phyloP scores from a whole-genome alignment of 2,113 vertebrate genomes.

The Leptobrachium leishanense region DNA sequence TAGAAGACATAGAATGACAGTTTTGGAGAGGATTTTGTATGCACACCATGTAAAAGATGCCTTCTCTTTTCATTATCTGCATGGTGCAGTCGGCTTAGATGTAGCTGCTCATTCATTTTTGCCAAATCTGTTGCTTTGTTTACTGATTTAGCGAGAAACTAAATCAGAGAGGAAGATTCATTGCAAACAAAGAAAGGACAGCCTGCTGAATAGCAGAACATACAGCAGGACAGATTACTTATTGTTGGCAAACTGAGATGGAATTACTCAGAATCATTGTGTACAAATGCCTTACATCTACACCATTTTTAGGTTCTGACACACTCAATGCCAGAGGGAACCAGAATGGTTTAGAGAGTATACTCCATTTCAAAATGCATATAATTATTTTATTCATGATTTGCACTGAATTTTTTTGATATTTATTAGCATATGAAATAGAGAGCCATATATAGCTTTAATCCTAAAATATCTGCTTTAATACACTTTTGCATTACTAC shows the following conservation, averaged over 20 bases:
- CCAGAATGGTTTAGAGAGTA: background rate
- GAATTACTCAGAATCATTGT: slow-evolving; percentile 22
- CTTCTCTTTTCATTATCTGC: slow-evolving; percentile 32
- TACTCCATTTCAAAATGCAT: no score
- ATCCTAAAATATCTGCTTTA: no score
- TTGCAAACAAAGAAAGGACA: slow-evolving; percentile 40
- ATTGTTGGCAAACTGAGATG: slow-evolving; percentile 32
- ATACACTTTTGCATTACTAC: no score
- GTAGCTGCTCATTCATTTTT: slow-evolving; percentile 39
- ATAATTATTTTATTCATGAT: no score
- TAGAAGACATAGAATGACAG: slow-evolving; percentile 1
- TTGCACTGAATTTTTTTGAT: no score
- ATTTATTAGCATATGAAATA: no score
- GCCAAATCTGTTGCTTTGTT: slow-evolving; percentile 42
- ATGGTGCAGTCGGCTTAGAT: slow-evolving; percentile 41
- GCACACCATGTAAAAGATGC: slow-evolving; percentile 14
- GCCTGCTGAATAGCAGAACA: slow-evolving; percentile 27
- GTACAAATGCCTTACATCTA: slow-evolving; percentile 17
- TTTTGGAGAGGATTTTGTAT: background rate
- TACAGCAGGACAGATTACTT: slow-evolving; percentile 34
- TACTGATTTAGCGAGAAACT: slow-evolving; percentile 45
- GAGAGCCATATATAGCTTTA: no score
- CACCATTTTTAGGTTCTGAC: slow-evolving; percentile 1
- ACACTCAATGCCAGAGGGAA: background rate
- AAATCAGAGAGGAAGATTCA: slow-evolving; percentile 39